phyloP scores from a whole-genome alignment of 2,113 vertebrate species.

The Xyrauchen texanus region DNA sequence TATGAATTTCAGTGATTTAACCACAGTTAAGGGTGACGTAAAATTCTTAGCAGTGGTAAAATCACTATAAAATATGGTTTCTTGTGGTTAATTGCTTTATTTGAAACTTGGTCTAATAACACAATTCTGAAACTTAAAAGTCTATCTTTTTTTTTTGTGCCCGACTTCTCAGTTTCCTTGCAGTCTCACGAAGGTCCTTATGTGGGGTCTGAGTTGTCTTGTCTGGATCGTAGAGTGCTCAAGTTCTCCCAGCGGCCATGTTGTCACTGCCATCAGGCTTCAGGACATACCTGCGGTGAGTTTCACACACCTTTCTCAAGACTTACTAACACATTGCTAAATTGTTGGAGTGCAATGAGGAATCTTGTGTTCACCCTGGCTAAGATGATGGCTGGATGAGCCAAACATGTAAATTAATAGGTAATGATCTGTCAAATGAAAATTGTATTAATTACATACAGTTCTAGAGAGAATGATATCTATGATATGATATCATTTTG shows the following conservation, averaged over 20 bases:
- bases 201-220: slow-evolving; percentile 85
- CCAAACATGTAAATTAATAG: background rate
- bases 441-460: background rate
- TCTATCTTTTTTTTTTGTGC: background rate
- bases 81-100: too few species aligned
- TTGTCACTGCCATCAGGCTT: slow-evolving; percentile 81
- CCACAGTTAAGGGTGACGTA: too few species aligned
- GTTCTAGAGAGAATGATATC: too few species aligned
- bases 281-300: slow-evolving; percentile 83
- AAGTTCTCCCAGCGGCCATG: slow-evolving; percentile 77
- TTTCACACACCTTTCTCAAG: background rate
- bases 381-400: background rate
- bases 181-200: slow-evolving; percentile 85
- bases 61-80: too few species aligned
- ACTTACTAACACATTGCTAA: background rate
- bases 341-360: background rate
- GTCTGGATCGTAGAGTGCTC: slow-evolving; percentile 80
- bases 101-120: too few species aligned
- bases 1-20: too few species aligned
- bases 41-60: too few species aligned
- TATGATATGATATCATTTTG: too few species aligned
- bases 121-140: too few species aligned
- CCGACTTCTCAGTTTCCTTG: slow-evolving; percentile 71
- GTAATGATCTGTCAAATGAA: background rate
- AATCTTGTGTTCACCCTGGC: background rate